Conservation (phyloP, 1,140 invertebrate genomes). For the Bombus sibiricus region DNA sequence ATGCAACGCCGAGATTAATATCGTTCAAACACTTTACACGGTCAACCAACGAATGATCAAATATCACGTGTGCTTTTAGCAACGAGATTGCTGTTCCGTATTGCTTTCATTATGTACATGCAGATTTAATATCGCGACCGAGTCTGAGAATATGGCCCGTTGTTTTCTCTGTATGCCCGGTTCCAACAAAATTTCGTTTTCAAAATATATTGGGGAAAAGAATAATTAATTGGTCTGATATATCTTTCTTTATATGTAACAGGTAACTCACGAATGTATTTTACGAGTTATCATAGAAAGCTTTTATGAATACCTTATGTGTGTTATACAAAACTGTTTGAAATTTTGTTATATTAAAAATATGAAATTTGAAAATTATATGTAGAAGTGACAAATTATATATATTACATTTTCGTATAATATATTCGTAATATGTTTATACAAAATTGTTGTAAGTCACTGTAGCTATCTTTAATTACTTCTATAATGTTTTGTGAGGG, state of each 20-base stretch:
- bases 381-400: too few species aligned
- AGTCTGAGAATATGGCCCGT: neutral
- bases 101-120: neutral
- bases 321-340: too few species aligned
- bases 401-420: too few species aligned
- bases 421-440: too few species aligned
- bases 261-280: too few species aligned
- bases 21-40: slow-evolving; percentile 30
- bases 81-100: slow-evolving; percentile 15
- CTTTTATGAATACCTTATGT: too few species aligned
- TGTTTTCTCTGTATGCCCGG: neutral
- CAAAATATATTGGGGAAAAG: neutral
- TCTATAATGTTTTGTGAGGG: too few species aligned
- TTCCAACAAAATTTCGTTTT: neutral
- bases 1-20: slow-evolving; percentile 12
- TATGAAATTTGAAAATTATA: too few species aligned
- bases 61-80: slow-evolving; percentile 26
- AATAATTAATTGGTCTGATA: neutral
- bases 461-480: too few species aligned
- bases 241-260: neutral
- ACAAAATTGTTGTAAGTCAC: too few species aligned
- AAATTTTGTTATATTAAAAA: too few species aligned
- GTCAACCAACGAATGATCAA: slow-evolving; percentile 16
- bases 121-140: slow-evolving; percentile 21
- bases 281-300: too few species aligned